Evolutionary conservation across 2,797 vertebrate species (phyloP), one percentile per base, ranked within the genome.

Genomic region (Eurystomus glaucurus): DNA sequence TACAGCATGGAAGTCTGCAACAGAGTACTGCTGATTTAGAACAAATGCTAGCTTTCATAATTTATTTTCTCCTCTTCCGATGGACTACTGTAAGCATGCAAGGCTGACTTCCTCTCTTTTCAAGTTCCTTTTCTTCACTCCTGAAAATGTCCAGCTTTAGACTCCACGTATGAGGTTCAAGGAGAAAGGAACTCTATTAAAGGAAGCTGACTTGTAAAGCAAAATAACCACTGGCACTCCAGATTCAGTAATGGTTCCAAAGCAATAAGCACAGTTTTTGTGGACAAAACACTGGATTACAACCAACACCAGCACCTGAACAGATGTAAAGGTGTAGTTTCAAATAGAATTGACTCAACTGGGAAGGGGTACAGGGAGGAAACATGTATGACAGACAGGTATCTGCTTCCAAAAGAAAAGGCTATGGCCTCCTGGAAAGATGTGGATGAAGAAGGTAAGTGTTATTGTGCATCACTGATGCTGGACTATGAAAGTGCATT

Each of bases 151-250:
- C 22, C 43, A 66, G 25, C 29, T 92, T 90, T 19, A 80, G 20
- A 48, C 39, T 31, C 48, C 51, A 43, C 1, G 1, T 91, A 72
- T 0, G 0, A 83, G 14, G 9, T 35, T 61, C 43, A 74, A 70
- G 11, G 16, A 80, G 15, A 50, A 78, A 65, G 43, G 5, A 87
- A 76, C 22, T 71, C 28, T 65, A 29, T 26, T 58, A 82, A 80
- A 85, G n/a, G 10, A 74, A 80, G 35, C 4, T 70, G 45, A 74
- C 23, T 50, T 43, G 39, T 70, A 92, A 65, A 83, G n/a, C 46
- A 88, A 83, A 93, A 74, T 70, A 72, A 88, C 39, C 21, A 62
- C 55, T 48, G 20, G 21, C 51, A 80, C 14, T 77, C 51, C 35
- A 18, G 28, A 96, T 75, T 16, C 45, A 54, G 33, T 69, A 70